Percentiles rank a stretch among this genome's conserved stretches.
phyloP scores from a whole-genome alignment of 2,797 vertebrate genomes.

The Gadopsis bispinosus region DNA sequence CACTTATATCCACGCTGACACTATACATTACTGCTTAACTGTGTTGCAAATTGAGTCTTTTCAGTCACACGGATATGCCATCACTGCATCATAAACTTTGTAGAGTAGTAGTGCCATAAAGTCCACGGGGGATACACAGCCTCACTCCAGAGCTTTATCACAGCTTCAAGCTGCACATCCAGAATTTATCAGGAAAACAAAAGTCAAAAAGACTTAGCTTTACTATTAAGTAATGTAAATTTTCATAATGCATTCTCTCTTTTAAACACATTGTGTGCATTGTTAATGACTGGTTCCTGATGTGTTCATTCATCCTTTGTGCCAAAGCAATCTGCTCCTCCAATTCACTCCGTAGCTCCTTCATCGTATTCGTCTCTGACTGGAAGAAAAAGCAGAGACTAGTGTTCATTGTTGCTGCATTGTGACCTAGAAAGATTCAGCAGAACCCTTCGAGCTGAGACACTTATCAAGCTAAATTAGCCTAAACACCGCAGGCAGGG shows the following conservation, averaged over 20 bases:
- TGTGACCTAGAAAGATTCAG: slow-evolving; percentile 81
- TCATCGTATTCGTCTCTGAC: slow-evolving; percentile 65
- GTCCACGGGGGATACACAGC: slow-evolving; percentile 43
- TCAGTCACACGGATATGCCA: slow-evolving; percentile 63
- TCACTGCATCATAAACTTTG: slow-evolving; percentile 64
- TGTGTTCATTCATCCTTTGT: slow-evolving; percentile 80
- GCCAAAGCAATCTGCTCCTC: slow-evolving; percentile 77
- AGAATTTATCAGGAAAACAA: slow-evolving; percentile 22
- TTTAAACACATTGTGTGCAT: slow-evolving; percentile 70
- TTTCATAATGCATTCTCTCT: slow-evolving; percentile 66
- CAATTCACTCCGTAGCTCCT: slow-evolving; percentile 70
- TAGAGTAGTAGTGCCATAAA: slow-evolving; percentile 54
- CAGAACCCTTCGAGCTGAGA: slow-evolving; percentile 64
- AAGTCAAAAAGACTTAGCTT: background rate
- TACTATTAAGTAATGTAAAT: slow-evolving; percentile 23
- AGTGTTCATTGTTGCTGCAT: slow-evolving; percentile 74
- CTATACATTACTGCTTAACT: slow-evolving; percentile 67
- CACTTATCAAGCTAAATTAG: slow-evolving; percentile 79
- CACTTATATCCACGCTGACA: slow-evolving; percentile 48
- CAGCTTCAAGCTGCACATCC: slow-evolving; percentile 44
- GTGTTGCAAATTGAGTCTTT: slow-evolving; percentile 71
- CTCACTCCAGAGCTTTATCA: slow-evolving; percentile 46
- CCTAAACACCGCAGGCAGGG: slow-evolving; percentile 58
- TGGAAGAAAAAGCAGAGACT: slow-evolving; percentile 69
- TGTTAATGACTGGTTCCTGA: slow-evolving; percentile 76